Percentiles rank a stretch among this genome's conserved stretches.
phyloP scores from a whole-genome alignment of 2,888 invertebrate genomes.

The Nephrotoma flavescens region DNA sequence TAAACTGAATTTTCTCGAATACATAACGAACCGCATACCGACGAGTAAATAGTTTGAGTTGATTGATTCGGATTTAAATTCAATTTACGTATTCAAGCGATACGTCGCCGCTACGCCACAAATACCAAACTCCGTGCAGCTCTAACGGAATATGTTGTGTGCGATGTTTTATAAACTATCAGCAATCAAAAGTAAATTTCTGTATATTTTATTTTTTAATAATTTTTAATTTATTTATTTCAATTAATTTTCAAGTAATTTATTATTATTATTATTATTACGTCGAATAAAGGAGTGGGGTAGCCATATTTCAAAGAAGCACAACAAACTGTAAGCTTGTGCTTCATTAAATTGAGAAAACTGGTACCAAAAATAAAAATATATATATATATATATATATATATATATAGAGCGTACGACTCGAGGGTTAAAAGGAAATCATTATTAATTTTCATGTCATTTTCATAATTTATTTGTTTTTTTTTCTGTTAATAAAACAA shows the following conservation, averaged over 20 bases:
- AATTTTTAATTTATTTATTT: not conserved
- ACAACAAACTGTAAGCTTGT: not conserved
- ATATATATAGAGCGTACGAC: not conserved
- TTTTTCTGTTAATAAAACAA: not conserved
- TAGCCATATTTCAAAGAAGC: not conserved
- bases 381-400: no score
- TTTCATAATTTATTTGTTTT: not conserved
- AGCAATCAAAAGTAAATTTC: not conserved
- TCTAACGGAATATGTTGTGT: not conserved
- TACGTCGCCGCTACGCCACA: not conserved
- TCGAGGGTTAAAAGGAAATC: not conserved
- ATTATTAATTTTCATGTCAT: not conserved
- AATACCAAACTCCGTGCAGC: not conserved
- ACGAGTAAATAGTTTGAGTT: not conserved
- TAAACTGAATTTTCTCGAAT: not conserved
- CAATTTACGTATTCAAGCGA: not conserved
- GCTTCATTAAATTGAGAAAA: not conserved
- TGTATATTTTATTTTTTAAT: not conserved
- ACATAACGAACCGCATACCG: not conserved
- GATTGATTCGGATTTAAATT: not conserved
- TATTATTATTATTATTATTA: not conserved
- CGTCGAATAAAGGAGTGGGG: not conserved
- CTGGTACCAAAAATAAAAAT: not conserved
- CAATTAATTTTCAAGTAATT: not conserved
- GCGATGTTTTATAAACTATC: not conserved